Conservation (phyloP, 2,888 invertebrate genomes). For the Ornithoptera alexandrae region DNA sequence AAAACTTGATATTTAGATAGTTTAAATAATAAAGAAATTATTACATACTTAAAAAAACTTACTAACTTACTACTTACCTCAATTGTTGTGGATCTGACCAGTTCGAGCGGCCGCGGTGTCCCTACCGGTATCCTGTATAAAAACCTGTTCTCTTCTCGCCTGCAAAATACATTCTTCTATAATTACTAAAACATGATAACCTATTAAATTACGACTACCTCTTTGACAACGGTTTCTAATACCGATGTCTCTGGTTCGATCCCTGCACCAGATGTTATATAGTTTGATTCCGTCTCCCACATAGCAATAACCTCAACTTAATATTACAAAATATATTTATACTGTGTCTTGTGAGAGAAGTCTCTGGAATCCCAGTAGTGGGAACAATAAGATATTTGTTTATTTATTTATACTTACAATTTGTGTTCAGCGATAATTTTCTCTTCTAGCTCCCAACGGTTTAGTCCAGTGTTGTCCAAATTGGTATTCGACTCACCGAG, state of each 20-base stretch:
- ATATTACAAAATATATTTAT: not conserved
- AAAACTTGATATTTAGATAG: no score
- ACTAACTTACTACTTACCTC: constrained; percentile 32
- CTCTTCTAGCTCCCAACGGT: constrained; percentile 60
- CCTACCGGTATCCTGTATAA: constrained; percentile 53
- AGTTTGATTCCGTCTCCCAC: no score
- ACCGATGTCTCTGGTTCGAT: no score
- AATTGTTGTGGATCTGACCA: constrained; percentile 39
- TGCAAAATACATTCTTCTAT: constrained; percentile 37
- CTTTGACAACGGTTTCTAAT: no score
- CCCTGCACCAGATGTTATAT: no score
- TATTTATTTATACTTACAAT: constrained; percentile 47
- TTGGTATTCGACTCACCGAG: constrained; percentile 43
- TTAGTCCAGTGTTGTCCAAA: constrained; percentile 42
- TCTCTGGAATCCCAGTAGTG: no score
- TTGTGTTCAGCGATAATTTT: constrained; percentile 49
- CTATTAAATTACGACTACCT: no score
- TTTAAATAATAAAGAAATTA: no score
- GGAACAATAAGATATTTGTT: no score
- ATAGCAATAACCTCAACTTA: no score
- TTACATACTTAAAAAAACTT: not conserved
- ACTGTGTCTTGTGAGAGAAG: not conserved
- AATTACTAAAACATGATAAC: not conserved
- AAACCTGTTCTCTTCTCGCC: constrained; percentile 55
- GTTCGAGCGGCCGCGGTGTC: constrained; percentile 48